Base-by-base conservation (phyloP, 2,888 invertebrate genomes). In the Teleiodes luculella region DNA sequence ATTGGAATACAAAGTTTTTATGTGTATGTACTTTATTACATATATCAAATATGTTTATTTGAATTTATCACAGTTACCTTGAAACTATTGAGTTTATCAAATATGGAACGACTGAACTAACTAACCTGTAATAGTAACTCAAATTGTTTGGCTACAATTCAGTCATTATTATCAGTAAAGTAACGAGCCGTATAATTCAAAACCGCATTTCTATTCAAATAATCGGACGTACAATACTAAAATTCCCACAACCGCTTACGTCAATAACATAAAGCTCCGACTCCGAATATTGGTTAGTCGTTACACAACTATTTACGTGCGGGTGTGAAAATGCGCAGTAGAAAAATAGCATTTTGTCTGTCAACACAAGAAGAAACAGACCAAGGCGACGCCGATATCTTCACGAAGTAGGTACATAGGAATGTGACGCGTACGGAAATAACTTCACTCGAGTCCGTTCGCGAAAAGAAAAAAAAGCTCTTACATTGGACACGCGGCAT, bases 381-480 rank as follows among this genome's bases (percentile, higher is more conserved):
- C 66, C 67, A 61, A 67, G 63, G 65, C 64, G 62, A 69, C 65
- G 72, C 68, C 43, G n/a, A 43, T 43, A 37, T 43, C 28, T 71
- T 67, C 69, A 67, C 66, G 69, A 60, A 63, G 65, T 65, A 65
- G 20, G 43, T 43, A 43, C 33, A 11, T 43, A 28, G 57, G 61
- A 68, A 60, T 58, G 61, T 66, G 62, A 67, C 64, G 62, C 54
- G 64, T 66, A 78, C 84, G 56, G 68, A 87, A 87, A 87, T 87
- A 87, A 70, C 73, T 67, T 76, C 76, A 77, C 80, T 79, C 77
- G 78, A 60, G 58, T 75, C 74, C 72, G 67, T 71, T 67, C 68
- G 76, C n/a, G 80, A 82, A 86, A 86, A 86, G 86, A 68, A 76
- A 81, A 85, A 86, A 85, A 86, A 85, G 85, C 80, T 80, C 73